phyloP scores from a whole-genome alignment of 2,888 invertebrate species.

The Xylota sylvarum region DNA sequence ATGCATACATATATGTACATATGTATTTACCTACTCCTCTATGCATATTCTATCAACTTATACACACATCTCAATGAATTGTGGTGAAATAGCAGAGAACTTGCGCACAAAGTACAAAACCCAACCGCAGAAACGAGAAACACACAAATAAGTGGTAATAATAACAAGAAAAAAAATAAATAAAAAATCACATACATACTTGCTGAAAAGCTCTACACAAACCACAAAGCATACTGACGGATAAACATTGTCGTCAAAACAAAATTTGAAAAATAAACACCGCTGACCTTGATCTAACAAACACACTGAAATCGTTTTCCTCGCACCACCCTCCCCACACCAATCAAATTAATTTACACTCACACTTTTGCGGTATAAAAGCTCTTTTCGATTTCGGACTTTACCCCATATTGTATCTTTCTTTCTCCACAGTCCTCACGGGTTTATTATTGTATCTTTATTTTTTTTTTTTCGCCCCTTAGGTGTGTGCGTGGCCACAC shows the following conservation, averaged over 20 bases:
- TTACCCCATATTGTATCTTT: constrained; percentile 35
- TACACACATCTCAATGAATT: constrained; percentile 19
- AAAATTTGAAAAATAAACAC: constrained; percentile 84
- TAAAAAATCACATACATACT: background rate
- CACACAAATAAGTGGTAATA: constrained; percentile 11
- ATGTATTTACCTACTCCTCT: background rate
- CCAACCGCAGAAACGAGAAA: background rate
- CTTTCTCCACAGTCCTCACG: constrained; percentile 5
- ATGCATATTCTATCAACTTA: background rate
- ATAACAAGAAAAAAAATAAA: background rate
- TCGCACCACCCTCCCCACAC: background rate
- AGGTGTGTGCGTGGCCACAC: constrained; percentile 1
- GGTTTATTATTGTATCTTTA: constrained; percentile 29
- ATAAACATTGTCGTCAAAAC: constrained; percentile 80
- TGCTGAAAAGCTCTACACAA: constrained; percentile 32
- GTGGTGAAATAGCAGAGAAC: constrained; percentile 52
- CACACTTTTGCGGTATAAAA: constrained; percentile 22
- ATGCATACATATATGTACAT: background rate
- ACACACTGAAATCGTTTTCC: constrained; percentile 60
- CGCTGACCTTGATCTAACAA: constrained; percentile 83
- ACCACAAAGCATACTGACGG: constrained; percentile 49
- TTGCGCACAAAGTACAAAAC: constrained; percentile 57
- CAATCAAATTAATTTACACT: constrained; percentile 24
- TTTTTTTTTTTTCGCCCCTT: background rate
- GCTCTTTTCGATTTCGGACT: constrained; percentile 43